These are phyloP conservation scores for Pyrrhia umbra DNA, from an alignment of 2,888 invertebrate species.

Conservation along the genomic window DNA sequence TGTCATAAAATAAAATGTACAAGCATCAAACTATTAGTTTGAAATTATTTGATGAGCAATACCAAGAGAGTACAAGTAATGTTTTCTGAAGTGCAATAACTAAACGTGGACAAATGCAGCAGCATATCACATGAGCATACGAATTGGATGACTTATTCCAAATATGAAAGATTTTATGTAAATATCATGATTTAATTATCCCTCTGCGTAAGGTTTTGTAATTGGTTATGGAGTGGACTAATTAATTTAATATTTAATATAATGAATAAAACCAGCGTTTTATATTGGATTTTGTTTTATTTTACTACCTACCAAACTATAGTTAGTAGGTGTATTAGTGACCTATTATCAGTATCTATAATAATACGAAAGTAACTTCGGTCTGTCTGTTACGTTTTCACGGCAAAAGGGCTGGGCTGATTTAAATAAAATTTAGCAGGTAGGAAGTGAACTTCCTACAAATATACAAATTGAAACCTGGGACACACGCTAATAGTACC, in stretches of 20 bases:
- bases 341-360: too few species aligned
- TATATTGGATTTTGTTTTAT: slow-evolving; percentile 52
- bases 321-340: too few species aligned
- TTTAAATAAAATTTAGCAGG: too few species aligned
- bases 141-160: slow-evolving; percentile 72
- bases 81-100: slow-evolving; percentile 74
- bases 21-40: slow-evolving; percentile 73
- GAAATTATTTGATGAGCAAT: slow-evolving; percentile 79
- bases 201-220: slow-evolving; percentile 80
- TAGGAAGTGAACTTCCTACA: too few species aligned
- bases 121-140: slow-evolving; percentile 76
- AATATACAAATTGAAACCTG: too few species aligned
- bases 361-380: too few species aligned
- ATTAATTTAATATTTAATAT: slow-evolving; percentile 75
- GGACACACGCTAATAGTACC: too few species aligned
- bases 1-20: slow-evolving; percentile 72
- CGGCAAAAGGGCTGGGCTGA: too few species aligned
- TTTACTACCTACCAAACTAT: not conserved
- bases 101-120: slow-evolving; percentile 65
- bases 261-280: slow-evolving; percentile 65
- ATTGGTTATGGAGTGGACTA: slow-evolving; percentile 83
- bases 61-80: slow-evolving; percentile 81
- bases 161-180: slow-evolving; percentile 73
- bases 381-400: too few species aligned
- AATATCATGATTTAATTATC: slow-evolving; percentile 78